Evolutionary conservation across 1,140 invertebrate species (phyloP).

Genomic region (Solen grandis): DNA sequence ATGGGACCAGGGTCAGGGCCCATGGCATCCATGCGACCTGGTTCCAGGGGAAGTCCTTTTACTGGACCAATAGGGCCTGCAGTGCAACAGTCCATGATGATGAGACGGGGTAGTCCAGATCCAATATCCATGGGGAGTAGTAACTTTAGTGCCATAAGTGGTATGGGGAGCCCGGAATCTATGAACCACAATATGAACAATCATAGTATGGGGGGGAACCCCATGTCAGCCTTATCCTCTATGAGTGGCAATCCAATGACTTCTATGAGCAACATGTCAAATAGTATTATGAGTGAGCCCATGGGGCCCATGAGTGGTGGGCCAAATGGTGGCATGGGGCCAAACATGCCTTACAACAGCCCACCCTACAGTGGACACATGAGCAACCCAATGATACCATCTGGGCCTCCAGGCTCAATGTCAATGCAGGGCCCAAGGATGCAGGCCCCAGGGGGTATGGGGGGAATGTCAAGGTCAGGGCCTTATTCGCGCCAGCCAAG

Average conservation of each 20-base stretch:
- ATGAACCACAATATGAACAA: constrained; percentile 52
- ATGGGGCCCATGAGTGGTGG: constrained; percentile 76
- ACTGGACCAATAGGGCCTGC: constrained; percentile 50
- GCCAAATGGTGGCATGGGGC: constrained; percentile 55
- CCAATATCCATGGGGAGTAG: constrained; percentile 31
- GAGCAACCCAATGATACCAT: constrained; percentile 53
- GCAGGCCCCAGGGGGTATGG: constrained; percentile 60
- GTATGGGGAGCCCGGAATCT: constrained; percentile 47
- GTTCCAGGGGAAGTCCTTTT: constrained; percentile 44
- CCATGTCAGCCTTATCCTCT: constrained; percentile 35
- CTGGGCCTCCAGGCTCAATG: constrained; percentile 57
- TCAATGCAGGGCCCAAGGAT: constrained; percentile 62
- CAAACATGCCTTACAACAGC: constrained; percentile 49
- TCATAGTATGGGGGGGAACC: not conserved
- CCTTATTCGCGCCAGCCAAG: constrained; percentile 53
- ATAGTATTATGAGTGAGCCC: constrained; percentile 53
- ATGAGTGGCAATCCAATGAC: constrained; percentile 53
- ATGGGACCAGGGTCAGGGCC: constrained; percentile 40
- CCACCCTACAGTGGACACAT: constrained; percentile 44
- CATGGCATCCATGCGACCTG: constrained; percentile 40
- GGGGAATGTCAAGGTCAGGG: constrained; percentile 55
- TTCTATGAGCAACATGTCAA: constrained; percentile 57
- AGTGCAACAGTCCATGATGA: constrained; percentile 64
- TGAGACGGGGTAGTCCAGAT: constrained; percentile 52
- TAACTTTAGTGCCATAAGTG: constrained; percentile 26